Conservation (phyloP, 2,888 invertebrate species). For the Plemyria rubiginata region DNA sequence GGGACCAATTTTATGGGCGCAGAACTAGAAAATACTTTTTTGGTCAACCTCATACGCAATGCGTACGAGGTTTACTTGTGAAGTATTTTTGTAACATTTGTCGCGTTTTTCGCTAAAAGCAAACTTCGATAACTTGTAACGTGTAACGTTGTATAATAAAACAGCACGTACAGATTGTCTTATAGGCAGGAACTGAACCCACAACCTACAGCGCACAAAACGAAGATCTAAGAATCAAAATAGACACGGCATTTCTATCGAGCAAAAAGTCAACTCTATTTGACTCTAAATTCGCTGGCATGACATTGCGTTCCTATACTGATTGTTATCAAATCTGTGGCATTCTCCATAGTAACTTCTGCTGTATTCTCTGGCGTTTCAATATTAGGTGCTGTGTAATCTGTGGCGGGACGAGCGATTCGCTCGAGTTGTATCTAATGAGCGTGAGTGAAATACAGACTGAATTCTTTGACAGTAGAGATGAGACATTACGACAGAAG, state of each 20-base stretch:
- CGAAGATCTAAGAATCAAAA: conserved; percentile 12
- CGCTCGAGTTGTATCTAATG: conserved; percentile 62
- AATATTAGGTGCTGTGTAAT: conserved; percentile 14
- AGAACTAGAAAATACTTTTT: too few relatives aligned
- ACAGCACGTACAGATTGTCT: too few relatives aligned
- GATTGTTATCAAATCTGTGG: conserved; percentile 5
- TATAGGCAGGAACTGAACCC: too few relatives aligned
- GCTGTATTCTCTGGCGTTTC: conserved; percentile 12
- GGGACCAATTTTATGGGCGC: too few relatives aligned
- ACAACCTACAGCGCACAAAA: not conserved
- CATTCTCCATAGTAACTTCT: not conserved
- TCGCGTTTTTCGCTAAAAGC: too few relatives aligned
- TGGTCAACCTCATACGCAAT: too few relatives aligned
- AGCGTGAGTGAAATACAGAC: conserved; percentile 54
- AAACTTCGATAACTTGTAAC: too few relatives aligned
- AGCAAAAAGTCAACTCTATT: conserved; percentile 47
- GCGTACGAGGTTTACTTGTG: too few relatives aligned
- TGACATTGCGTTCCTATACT: conserved; percentile 46
- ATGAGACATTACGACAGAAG: conserved; percentile 6
- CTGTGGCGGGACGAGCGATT: conserved; percentile 34
- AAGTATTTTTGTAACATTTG: too few relatives aligned
- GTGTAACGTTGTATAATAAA: too few relatives aligned
- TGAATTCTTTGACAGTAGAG: conserved; percentile 30
- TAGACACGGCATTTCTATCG: conserved; percentile 15
- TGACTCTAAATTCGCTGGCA: conserved; percentile 52